Evolutionary conservation across 2,888 invertebrate species (phyloP).

Genomic region (Sarcophaga rosellei): DNA sequence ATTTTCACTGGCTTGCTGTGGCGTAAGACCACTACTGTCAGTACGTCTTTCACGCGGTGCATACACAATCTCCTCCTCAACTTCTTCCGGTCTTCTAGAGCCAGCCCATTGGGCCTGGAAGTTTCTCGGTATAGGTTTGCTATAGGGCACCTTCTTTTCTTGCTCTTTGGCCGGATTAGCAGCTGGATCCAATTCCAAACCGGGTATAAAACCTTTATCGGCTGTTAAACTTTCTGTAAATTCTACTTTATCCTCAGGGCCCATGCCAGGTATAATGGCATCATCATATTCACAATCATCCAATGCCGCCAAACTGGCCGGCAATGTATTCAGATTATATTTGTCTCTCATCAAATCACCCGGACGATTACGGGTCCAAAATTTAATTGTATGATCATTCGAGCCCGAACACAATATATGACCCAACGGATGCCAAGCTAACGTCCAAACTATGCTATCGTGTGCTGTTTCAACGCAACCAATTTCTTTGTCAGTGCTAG

Average conservation of each 20-base stretch:
- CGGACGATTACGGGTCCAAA: conserved; percentile 99
- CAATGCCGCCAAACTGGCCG: conserved; percentile 88
- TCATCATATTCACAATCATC: conserved; percentile 89
- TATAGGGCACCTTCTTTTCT: conserved; percentile 94
- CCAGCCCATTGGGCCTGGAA: conserved; percentile 99
- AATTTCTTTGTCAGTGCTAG: conserved; percentile 97
- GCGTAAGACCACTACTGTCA: conserved; percentile 83
- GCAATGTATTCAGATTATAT: conserved; percentile 96
- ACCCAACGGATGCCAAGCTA: conserved; percentile 99
- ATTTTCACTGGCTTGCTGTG: conserved; percentile 86
- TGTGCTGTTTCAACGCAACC: conserved; percentile 99
- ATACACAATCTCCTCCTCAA: conserved; percentile 76
- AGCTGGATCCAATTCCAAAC: conserved; percentile 90
- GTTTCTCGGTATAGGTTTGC: conserved; percentile 97
- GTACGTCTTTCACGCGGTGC: conserved; percentile 82
- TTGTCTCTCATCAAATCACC: conserved; percentile 99
- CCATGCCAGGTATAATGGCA: conserved; percentile 96
- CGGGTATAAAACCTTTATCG: conserved; percentile 87
- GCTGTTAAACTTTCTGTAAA: conserved; percentile 85
- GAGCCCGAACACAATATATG: conserved; percentile 99
- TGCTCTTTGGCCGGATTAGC: conserved; percentile 86
- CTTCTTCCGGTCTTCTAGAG: conserved; percentile 84
- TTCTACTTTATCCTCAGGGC: conserved; percentile 96
- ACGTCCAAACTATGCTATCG: conserved; percentile 99
- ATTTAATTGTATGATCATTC: conserved; percentile 99